Conservation (phyloP, 2,888 invertebrate species). For the Apocheima hispidaria region DNA sequence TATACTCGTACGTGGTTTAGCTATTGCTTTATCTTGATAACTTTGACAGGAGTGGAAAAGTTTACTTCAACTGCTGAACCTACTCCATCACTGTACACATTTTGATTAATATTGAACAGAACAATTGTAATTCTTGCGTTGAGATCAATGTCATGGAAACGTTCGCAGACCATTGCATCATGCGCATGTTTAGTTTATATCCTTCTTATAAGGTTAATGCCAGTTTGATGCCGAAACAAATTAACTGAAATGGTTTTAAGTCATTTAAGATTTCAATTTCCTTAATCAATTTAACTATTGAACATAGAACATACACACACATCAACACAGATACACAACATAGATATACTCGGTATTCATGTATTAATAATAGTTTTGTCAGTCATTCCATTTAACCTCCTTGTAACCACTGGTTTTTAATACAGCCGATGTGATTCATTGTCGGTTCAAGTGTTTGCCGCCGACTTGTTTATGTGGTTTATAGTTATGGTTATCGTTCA, state of each 20-base stretch:
- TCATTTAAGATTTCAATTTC: constrained; percentile 30
- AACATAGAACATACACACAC: too few relatives aligned
- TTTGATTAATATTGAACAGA: constrained; percentile 19
- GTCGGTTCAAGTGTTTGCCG: constrained; percentile 70
- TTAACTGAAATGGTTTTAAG: constrained; percentile 6
- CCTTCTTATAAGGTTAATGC: constrained; percentile 38
- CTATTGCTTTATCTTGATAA: constrained; percentile 36
- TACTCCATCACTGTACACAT: constrained; percentile 20
- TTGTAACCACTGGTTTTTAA: constrained; percentile 51
- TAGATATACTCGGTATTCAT: not conserved
- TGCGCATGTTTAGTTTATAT: constrained; percentile 26
- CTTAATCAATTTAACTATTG: too few relatives aligned
- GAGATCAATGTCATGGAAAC: constrained; percentile 28
- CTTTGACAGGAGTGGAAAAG: constrained; percentile 50
- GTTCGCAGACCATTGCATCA: constrained; percentile 24
- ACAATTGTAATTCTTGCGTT: constrained; percentile 22
- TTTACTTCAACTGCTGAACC: constrained; percentile 27
- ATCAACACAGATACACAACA: too few relatives aligned
- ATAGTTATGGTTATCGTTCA: constrained; percentile 51
- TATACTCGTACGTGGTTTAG: constrained; percentile 14
- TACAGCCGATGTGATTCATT: constrained; percentile 62
- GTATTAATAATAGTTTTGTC: constrained; percentile 5
- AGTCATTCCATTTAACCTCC: constrained; percentile 27
- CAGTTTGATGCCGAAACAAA: constrained; percentile 25
- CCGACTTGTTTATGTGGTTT: constrained; percentile 50